Percentiles rank a stretch among this genome's conserved stretches.
phyloP scores from a whole-genome alignment of 2,113 vertebrate species.

The Neogale vison region DNA sequence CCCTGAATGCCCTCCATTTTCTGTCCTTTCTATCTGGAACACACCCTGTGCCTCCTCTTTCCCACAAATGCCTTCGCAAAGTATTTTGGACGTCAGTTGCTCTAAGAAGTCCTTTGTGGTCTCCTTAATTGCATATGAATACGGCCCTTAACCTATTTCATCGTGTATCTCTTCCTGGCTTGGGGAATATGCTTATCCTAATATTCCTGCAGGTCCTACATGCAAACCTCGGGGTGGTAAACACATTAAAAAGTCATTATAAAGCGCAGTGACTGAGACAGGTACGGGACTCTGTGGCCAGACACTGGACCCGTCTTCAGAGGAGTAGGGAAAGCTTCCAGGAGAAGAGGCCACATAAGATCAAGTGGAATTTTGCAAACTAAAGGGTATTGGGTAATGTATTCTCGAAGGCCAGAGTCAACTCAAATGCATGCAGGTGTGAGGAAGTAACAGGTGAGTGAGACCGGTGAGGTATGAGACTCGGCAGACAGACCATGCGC shows the following conservation, averaged over 20 bases:
- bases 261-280: neutral
- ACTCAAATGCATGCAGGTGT: neutral
- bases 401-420: neutral
- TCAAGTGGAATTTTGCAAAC: neutral
- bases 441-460: neutral
- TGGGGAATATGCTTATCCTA: neutral
- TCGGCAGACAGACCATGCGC: accelerated
- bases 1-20: neutral
- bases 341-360: neutral
- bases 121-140: neutral
- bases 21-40: neutral
- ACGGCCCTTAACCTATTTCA: neutral
- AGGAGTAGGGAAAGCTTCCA: neutral
- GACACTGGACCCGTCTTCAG: neutral
- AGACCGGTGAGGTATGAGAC: neutral
- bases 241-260: neutral
- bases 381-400: neutral
- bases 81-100: neutral
- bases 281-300: accelerated
- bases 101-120: neutral
- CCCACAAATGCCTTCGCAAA: neutral
- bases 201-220: neutral
- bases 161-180: neutral
- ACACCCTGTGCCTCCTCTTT: neutral
- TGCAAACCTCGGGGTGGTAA: neutral